A percentile compares a stretch with the other conserved stretches of the same genome.
phyloP scores from a whole-genome alignment of 2,888 invertebrate genomes.

The Sepiola atlantica region DNA sequence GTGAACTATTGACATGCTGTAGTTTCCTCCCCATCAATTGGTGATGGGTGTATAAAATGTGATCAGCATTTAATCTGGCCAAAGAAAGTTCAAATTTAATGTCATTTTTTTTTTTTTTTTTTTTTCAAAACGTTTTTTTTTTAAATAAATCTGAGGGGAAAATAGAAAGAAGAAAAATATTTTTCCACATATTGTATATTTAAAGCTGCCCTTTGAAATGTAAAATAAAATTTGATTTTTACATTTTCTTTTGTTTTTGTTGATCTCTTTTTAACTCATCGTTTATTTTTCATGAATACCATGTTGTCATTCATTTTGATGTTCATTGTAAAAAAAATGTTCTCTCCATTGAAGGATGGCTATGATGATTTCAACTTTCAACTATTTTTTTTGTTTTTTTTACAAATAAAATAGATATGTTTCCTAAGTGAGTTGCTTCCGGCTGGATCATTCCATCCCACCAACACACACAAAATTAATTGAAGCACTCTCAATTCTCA shows the following conservation, averaged over 20 bases:
- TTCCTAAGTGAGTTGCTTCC: too few relatives aligned
- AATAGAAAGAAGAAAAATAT: not conserved
- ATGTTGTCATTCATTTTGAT: too few relatives aligned
- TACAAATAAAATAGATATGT: too few relatives aligned
- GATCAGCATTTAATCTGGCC: not conserved
- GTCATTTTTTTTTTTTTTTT: not conserved
- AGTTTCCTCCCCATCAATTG: not conserved
- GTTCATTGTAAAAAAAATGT: too few relatives aligned
- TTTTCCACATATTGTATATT: not conserved
- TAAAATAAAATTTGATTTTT: not conserved
- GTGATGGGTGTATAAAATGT: not conserved
- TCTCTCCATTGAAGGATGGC: too few relatives aligned
- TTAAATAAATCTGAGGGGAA: too few relatives aligned
- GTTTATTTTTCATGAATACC: too few relatives aligned
- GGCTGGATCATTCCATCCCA: too few relatives aligned
- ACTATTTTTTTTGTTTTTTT: too few relatives aligned
- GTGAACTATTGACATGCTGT: not conserved
- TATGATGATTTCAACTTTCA: too few relatives aligned
- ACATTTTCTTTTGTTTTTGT: conserved; percentile 32
- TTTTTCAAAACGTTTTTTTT: not conserved
- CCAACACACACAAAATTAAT: too few relatives aligned
- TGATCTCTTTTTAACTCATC: not conserved
- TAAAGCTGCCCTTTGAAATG: not conserved
- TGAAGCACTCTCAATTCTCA: too few relatives aligned
- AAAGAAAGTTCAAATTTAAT: not conserved